Evolutionary conservation across 2,113 vertebrate genomes (phyloP), one percentile per base, ranked within the genome.

Genomic region (Falcunculus frontatus): DNA sequence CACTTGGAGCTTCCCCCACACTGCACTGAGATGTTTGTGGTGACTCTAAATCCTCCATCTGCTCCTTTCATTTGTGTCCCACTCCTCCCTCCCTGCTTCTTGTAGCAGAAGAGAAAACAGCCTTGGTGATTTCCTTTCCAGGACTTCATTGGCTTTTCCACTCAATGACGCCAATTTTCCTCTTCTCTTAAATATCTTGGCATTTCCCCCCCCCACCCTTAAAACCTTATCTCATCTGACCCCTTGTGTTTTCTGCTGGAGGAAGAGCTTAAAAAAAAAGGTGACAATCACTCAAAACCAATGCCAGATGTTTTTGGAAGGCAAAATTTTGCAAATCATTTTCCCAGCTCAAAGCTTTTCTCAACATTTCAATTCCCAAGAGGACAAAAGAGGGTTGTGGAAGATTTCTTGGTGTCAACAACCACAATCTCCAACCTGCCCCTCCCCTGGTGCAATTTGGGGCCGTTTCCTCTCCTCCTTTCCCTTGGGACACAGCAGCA

Each of bases 91-190:
- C n/a, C n/a, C 44, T 64, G 32, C 27, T 74, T 55, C 77, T 92
- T 84, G 37, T 39, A 70, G 84, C 84, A 86, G 67, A 68, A 85
- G 9, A 83, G 57, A 42, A 42, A 79, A 52, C 44, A 74, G 27
- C 49, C 41, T 70, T 72, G 79, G 29, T n/a, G 20, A 87, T 89
- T 80, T 70, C 47, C 67, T 74, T 88, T 83, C 96, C 94, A 95
- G 80, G 65, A 23, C 41, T 79, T 68, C 80, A 32, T 30, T 72
- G 77, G n/a, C 37, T 87, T 93, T 93, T 94, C 81, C 63, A 81
- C 50, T 57, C 65, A 25, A 1, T 11, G 3, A 49, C 64, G 25
- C 50, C 41, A 62, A 44, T 70, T 93, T 87, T 89, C 59, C 84
- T 68, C 30, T 44, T 60, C 69, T 81, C 26, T 82, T 69, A 73